These are phyloP conservation scores for Prorops nasuta DNA, from an alignment of 1,140 invertebrate species.

Conservation along the genomic window DNA sequence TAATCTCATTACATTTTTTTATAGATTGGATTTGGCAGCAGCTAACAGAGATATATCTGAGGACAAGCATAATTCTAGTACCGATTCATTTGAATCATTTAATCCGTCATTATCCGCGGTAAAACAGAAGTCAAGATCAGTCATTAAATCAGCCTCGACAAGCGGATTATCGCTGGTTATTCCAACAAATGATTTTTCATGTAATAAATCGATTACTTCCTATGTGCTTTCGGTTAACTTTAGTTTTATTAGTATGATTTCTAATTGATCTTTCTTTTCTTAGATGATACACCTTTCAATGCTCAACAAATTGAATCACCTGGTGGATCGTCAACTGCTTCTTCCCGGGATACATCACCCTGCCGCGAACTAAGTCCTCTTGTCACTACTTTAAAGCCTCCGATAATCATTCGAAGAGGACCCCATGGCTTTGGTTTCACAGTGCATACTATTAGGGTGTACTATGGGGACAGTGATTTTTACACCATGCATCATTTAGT, in stretches of 20 bases:
- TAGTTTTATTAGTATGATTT: too few relatives aligned
- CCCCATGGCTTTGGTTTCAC: slow-evolving; percentile 95
- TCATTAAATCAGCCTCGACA: slow-evolving; percentile 89
- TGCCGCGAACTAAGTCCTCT: slow-evolving; percentile 88
- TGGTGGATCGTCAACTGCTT: slow-evolving; percentile 90
- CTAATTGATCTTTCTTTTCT: too few relatives aligned
- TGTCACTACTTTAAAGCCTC: slow-evolving; percentile 79
- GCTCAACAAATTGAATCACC: slow-evolving; percentile 66
- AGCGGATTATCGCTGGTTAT: slow-evolving; percentile 92
- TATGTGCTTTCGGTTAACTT: too few relatives aligned
- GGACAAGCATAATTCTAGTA: slow-evolving; percentile 51
- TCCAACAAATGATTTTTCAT: slow-evolving; percentile 65
- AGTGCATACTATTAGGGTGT: slow-evolving; percentile 92
- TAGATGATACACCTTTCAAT: slow-evolving; percentile 61
- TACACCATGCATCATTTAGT: slow-evolving; percentile 98
- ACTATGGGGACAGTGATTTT: slow-evolving; percentile 93
- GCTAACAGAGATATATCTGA: slow-evolving; percentile 40
- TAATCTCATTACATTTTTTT: slow-evolving; percentile 14
- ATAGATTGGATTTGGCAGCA: slow-evolving; percentile 46
- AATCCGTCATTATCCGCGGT: slow-evolving; percentile 31
- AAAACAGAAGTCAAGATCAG: slow-evolving; percentile 63
- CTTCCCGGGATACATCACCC: slow-evolving; percentile 91
- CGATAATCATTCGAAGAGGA: slow-evolving; percentile 88
- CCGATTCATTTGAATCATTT: slow-evolving; percentile 50
- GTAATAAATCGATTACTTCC: slow-evolving; percentile 27